Percentiles rank a stretch among this genome's conserved stretches.
phyloP scores from a whole-genome alignment of 2,113 vertebrate species.

The Oreochromis spilurus region DNA sequence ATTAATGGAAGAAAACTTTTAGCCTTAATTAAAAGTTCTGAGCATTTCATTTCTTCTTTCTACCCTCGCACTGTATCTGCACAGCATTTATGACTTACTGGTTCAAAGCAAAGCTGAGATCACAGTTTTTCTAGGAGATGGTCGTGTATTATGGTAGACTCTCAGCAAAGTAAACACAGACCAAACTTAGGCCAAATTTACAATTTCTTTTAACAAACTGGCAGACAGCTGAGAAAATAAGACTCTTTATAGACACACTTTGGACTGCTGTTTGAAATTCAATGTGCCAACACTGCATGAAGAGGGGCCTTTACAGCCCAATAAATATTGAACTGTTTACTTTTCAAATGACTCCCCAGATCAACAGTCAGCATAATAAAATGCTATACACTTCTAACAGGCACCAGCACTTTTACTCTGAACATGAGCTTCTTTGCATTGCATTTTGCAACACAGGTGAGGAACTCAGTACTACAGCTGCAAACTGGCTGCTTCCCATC shows the following conservation, averaged over 20 bases:
- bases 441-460: not conserved
- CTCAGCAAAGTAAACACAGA: not conserved
- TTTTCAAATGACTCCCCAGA: constrained; percentile 33
- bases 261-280: not conserved
- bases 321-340: constrained; percentile 48
- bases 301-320: constrained; percentile 4
- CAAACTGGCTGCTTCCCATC: not conserved
- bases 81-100: not conserved
- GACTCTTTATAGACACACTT: not conserved
- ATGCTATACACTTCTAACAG: not conserved
- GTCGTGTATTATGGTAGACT: not conserved
- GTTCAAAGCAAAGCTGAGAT: not conserved
- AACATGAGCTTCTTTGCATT: not conserved
- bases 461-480: not conserved
- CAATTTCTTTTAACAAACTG: not conserved
- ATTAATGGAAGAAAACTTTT: not conserved
- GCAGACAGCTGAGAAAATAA: not conserved
- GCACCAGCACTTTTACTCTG: not conserved
- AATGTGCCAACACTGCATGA: not conserved
- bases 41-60: not conserved
- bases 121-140: not conserved
- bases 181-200: not conserved
- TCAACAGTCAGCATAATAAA: constrained; percentile 44
- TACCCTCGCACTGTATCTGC: not conserved
- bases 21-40: not conserved